Evolutionary conservation across 2,113 vertebrate species (phyloP), one percentile per base, ranked within the genome.

Genomic region (Mormoops blainvillei): DNA sequence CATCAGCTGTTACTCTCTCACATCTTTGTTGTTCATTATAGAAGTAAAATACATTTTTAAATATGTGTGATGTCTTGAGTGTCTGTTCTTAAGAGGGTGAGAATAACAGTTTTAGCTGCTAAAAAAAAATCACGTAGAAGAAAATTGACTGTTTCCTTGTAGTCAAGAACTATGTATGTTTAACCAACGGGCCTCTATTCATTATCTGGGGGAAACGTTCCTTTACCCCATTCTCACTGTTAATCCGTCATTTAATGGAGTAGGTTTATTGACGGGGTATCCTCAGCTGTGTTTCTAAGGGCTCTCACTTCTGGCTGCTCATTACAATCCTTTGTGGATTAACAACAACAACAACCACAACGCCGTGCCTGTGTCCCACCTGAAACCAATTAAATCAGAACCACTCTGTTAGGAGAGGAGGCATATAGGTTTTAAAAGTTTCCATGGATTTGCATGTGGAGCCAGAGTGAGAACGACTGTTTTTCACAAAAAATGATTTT

Each of bases 21-120:
- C 22, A 13, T 80, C 67, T 81, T 54, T 70, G 28, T 50, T 93
- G 76, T 38, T 78, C 43, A 91, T 81, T 48, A 54, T 45, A 45
- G 73, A 78, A 93, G 82, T 70, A 96, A 50, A 92, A 56, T 61
- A 31, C 19, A 71, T 84, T 92, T 94, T 65, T 14, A 92, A 87
- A 78, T 77, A 67, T 45, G 22, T 43, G 70, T 80, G 36, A 63
- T 88, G 4, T 76, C 50, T 56, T 43, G n/a, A 88, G 24, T 45
- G 48, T 71, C 20, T 58, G 14, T 89, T 80, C 20, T 38, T 93
- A 74, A 84, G 58, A 82, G 85, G 45, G 48, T 73, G 74, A 89
- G 26, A 83, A 88, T 77, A 74, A n/a, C 41, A 48, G 68, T 92
- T 89, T 78, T 77, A 43, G 19, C 5, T 91, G 18, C 7, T 78